Evolutionary conservation across 2,888 invertebrate genomes (phyloP), one percentile per base, ranked within the genome.

Genomic region (Pseudanteris insignis): DNA sequence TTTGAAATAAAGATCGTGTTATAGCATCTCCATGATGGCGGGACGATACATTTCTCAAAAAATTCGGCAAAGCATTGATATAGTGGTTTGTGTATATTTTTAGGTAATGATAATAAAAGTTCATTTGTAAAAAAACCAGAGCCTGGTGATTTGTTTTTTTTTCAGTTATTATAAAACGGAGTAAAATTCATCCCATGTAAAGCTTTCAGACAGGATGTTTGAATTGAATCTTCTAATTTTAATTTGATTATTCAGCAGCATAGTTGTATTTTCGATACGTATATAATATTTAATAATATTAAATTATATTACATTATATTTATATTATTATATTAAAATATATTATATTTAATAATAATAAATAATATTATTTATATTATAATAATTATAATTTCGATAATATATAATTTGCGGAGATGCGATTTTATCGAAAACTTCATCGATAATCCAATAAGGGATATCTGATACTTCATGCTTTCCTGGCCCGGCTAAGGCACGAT

Each of bases 1-100:
- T 55, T 55, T 2, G 55, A 47, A 2, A 55, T 41, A 14, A 55
- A 55, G 3, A 55, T 24, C 0, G 47, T 55, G 5, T 28, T 21
- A 21, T 33, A 54, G 2, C 10, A 9, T 1, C 0, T 5, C 38
- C 54, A 54, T 0, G 30, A 14, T 12, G 2, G 0, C 3, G 54
- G 46, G 2, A 46, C 14, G 1, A n/a, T 9, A 9, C 2, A 14
- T 2, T 10, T 11, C 8, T 8, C 8, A 1, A 47, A 9, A 12
- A 48, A 30, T 0, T 8, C 1, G 2, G 43, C 36, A 14, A 43
- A 57, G 13, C 34, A 30, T 18, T 18, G 3, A 3, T 32, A 6
- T 2, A 48, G 13, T 0, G 48, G 2, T 12, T 21, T 10, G 12
- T 41, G 34, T 0, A 47, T 4, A 1, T 4, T 0, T 3, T 41